These are phyloP conservation scores for Mantis religiosa DNA, from an alignment of 2,888 invertebrate species.

Conservation along the genomic window DNA sequence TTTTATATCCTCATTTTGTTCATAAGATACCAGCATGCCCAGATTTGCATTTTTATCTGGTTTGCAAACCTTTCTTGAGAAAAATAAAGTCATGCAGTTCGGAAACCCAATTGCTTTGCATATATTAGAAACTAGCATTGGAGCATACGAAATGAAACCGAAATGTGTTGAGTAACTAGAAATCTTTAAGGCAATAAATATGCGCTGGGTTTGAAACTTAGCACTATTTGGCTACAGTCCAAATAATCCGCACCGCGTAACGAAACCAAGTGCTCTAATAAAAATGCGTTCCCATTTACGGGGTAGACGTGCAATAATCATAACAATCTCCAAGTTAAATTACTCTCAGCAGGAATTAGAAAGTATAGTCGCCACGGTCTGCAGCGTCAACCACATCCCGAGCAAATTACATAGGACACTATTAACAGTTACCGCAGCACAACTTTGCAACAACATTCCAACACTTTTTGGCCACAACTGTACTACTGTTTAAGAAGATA, in stretches of 20 bases:
- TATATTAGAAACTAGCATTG: background rate
- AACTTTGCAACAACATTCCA: background rate
- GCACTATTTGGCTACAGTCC: background rate
- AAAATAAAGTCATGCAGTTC: background rate
- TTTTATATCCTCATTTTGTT: background rate
- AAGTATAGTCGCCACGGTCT: background rate
- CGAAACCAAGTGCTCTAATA: background rate
- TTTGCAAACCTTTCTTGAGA: background rate
- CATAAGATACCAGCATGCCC: background rate
- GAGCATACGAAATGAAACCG: background rate
- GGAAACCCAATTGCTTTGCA: background rate
- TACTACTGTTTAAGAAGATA: background rate
- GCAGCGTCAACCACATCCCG: background rate
- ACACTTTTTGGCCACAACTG: background rate
- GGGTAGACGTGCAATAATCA: background rate
- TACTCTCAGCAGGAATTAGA: background rate
- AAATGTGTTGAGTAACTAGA: background rate
- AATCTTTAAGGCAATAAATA: background rate
- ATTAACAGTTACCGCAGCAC: background rate
- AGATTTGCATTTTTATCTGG: background rate
- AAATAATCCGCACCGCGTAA: background rate
- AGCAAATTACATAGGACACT: background rate
- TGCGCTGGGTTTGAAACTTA: background rate
- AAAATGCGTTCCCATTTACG: background rate
- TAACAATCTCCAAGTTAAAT: background rate